A percentile compares a stretch with the other conserved stretches of the same genome.
Evolutionary conservation across 2,888 invertebrate species (phyloP).

Genomic region (Euclidia mi): DNA sequence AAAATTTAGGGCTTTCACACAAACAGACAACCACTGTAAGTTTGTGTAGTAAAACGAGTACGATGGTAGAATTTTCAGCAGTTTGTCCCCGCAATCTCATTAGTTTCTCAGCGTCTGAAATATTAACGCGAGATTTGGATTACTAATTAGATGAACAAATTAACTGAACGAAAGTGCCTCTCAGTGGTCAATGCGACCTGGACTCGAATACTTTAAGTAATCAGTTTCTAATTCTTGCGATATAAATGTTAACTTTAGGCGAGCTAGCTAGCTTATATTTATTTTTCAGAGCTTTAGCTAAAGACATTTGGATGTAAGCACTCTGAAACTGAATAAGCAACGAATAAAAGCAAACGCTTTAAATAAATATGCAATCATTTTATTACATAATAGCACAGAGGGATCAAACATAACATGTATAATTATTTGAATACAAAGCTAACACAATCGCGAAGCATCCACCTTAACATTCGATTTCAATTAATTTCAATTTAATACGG

Average conservation of each 20-base stretch:
- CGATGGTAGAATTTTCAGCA: neutral
- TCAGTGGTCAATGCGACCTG: conserved; percentile 17
- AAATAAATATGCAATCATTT: neutral
- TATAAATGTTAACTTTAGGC: too few species aligned
- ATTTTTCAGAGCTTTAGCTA: too few species aligned
- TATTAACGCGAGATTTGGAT: conserved; percentile 14
- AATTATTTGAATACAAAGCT: conserved; percentile 19
- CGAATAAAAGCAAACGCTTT: too few species aligned
- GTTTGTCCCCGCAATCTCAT: neutral
- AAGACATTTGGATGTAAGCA: too few species aligned
- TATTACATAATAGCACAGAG: conserved; percentile 7
- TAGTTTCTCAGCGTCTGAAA: conserved; percentile 6
- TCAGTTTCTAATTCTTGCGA: neutral
- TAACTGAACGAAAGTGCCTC: conserved; percentile 24
- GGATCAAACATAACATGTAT: neutral
- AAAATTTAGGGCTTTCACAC: neutral
- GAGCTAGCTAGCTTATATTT: too few species aligned
- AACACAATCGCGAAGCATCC: conserved; percentile 37
- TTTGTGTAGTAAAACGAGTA: neutral
- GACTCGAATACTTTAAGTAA: conserved; percentile 6
- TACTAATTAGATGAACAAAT: conserved; percentile 9
- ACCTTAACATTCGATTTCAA: conserved; percentile 49
- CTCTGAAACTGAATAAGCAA: too few species aligned
- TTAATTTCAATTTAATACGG: conserved; percentile 56
- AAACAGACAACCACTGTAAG: neutral